These are phyloP conservation scores for Trichogramma evanescens DNA, from an alignment of 2,888 invertebrate genomes.

Conservation along the genomic window DNA sequence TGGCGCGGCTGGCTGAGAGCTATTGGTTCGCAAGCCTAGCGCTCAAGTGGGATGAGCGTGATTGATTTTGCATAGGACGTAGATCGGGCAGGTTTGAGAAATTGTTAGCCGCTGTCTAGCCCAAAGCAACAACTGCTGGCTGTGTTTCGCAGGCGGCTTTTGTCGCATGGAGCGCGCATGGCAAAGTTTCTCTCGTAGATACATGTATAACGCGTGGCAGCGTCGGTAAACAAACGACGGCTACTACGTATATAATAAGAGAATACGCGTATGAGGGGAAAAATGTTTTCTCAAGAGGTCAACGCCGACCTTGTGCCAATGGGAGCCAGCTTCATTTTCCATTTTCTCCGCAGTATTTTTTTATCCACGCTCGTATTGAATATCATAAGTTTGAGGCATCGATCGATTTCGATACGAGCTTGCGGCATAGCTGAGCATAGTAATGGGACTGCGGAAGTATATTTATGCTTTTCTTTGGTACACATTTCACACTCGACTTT, in stretches of 20 bases:
- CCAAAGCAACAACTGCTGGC: conserved; percentile 12
- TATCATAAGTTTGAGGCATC: conserved; percentile 33
- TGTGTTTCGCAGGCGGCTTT: conserved; percentile 10
- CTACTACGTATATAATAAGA: too few relatives aligned
- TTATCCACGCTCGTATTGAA: conserved; percentile 19
- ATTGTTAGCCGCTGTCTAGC: conserved; percentile 40
- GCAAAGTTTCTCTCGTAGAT: conserved; percentile 4
- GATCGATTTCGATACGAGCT: conserved; percentile 39
- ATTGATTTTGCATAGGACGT: conserved; percentile 49
- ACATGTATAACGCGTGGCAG: conserved; percentile 2
- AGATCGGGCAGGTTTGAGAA: conserved; percentile 49
- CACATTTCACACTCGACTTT: conserved; percentile 22
- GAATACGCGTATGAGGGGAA: neutral
- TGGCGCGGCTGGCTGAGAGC: neutral
- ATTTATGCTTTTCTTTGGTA: conserved; percentile 36
- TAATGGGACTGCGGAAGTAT: conserved; percentile 7
- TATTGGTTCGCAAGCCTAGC: too few relatives aligned
- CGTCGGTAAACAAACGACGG: too few relatives aligned
- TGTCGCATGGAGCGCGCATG: conserved; percentile 18
- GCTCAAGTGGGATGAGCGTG: conserved; percentile 28
- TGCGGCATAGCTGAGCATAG: conserved; percentile 28
- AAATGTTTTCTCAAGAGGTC: neutral
- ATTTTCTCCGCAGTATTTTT: neutral
- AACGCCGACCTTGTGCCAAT: neutral
- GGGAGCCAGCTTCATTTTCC: too few relatives aligned